A percentile compares a stretch with the other conserved stretches of the same genome.
These are phyloP conservation scores for Drosophila aldrichi DNA, from an alignment of 2,888 invertebrate species.

Conservation along the genomic window DNA sequence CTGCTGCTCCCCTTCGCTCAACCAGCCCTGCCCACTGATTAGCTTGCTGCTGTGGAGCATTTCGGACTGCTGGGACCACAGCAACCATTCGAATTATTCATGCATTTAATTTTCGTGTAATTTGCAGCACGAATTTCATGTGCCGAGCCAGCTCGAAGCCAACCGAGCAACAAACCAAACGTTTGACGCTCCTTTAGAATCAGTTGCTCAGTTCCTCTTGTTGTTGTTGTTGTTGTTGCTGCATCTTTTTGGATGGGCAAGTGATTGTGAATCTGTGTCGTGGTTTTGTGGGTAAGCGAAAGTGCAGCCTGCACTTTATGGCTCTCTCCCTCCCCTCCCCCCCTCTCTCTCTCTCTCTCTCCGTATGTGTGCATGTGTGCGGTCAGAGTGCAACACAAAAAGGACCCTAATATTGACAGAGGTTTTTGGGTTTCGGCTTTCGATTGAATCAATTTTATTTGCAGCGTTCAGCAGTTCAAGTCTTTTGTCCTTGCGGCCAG, in stretches of 20 bases:
- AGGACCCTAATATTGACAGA: constrained; percentile 30
- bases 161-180: constrained; percentile 69
- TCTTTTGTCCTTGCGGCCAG: neutral
- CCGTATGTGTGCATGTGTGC: constrained; percentile 3
- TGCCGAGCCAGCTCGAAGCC: constrained; percentile 51
- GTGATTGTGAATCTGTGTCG: constrained; percentile 52
- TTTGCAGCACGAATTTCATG: constrained; percentile 76
- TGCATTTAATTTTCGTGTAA: constrained; percentile 80
- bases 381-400: constrained; percentile 34
- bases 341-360: too few relatives aligned
- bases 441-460: constrained; percentile 14
- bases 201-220: constrained; percentile 44
- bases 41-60: constrained; percentile 49
- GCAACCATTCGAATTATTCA: constrained; percentile 81
- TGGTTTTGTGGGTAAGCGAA: constrained; percentile 64
- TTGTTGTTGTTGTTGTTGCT: constrained; percentile 19
- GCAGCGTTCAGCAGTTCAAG: neutral
- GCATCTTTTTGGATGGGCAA: constrained; percentile 32
- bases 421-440: constrained; percentile 16
- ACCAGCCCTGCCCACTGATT: constrained; percentile 54
- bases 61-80: constrained; percentile 70
- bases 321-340: neutral
- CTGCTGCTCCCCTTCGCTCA: neutral
- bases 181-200: constrained; percentile 69
- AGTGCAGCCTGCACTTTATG: constrained; percentile 48